phyloP scores from a whole-genome alignment of 1,140 invertebrate genomes.

The Drosophila elegans region DNA sequence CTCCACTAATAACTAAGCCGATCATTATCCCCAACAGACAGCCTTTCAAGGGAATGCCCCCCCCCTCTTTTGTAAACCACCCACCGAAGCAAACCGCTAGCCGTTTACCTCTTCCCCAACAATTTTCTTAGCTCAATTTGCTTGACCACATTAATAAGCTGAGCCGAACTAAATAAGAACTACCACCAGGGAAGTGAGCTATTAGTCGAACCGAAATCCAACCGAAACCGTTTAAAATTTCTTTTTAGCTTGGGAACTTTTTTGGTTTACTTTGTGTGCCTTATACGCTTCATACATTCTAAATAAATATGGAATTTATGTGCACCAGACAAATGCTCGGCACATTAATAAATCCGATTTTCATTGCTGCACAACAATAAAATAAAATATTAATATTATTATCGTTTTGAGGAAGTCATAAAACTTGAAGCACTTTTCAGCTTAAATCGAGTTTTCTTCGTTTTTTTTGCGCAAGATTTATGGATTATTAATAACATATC shows the following conservation, averaged over 20 bases:
- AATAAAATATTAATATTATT: slow-evolving; percentile 52
- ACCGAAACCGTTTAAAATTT: slow-evolving; percentile 22
- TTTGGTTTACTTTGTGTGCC: slow-evolving; percentile 1
- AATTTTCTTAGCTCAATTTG: slow-evolving; percentile 58
- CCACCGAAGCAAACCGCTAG: slow-evolving; percentile 42
- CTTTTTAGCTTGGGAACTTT: slow-evolving; percentile 37
- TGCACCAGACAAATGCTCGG: slow-evolving; percentile 15
- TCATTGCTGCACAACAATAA: slow-evolving; percentile 53
- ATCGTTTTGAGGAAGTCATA: slow-evolving; percentile 51
- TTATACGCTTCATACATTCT: slow-evolving; percentile 50
- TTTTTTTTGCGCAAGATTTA: slow-evolving; percentile 66
- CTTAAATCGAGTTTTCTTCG: background rate
- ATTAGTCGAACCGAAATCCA: slow-evolving; percentile 37
- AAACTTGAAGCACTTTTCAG: slow-evolving; percentile 40
- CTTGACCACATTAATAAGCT: slow-evolving; percentile 68
- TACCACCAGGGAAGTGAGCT: slow-evolving; percentile 52
- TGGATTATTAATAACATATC: slow-evolving; percentile 73
- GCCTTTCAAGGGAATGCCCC: slow-evolving; percentile 18
- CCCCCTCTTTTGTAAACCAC: slow-evolving; percentile 6
- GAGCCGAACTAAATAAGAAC: slow-evolving; percentile 37
- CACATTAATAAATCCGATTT: slow-evolving; percentile 60
- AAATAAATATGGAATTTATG: slow-evolving; percentile 54
- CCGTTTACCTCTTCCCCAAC: slow-evolving; percentile 41
- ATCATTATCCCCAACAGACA: slow-evolving; percentile 47
- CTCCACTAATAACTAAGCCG: slow-evolving; percentile 54